These are phyloP conservation scores for Anseranas semipalmata DNA, from an alignment of 2,113 vertebrate genomes.

Conservation along the genomic window DNA sequence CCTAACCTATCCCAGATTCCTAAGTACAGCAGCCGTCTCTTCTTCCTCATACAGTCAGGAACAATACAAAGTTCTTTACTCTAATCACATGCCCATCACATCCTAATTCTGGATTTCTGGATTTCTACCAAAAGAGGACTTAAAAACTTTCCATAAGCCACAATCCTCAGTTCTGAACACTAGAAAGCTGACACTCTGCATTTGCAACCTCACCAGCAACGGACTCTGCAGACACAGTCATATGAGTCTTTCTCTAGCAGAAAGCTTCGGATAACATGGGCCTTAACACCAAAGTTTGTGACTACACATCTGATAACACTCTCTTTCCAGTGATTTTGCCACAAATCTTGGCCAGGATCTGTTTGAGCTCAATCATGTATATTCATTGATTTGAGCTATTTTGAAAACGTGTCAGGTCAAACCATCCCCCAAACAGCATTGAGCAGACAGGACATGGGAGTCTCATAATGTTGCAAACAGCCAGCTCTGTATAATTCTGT, in stretches of 20 bases:
- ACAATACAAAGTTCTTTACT: background rate
- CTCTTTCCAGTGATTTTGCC: background rate
- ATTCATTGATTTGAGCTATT: background rate
- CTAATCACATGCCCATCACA: background rate
- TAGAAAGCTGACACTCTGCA: background rate
- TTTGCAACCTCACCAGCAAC: background rate
- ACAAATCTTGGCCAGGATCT: background rate
- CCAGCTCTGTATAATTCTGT: conserved; percentile 44
- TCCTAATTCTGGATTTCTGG: background rate
- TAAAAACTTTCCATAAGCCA: background rate
- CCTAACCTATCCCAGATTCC: background rate
- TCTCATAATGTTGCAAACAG: background rate
- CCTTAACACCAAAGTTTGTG: background rate
- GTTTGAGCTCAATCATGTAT: background rate
- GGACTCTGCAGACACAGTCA: background rate
- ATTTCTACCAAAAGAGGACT: background rate
- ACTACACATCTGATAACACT: background rate
- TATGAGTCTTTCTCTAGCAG: background rate
- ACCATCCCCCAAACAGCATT: background rate
- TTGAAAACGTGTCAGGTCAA: background rate
- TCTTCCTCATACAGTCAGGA: background rate
- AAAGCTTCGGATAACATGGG: background rate
- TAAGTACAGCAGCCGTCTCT: background rate
- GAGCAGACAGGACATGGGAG: conserved; percentile 25
- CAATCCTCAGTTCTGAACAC: background rate